Evolutionary conservation across 2,113 vertebrate species (phyloP), one percentile per base, ranked within the genome.

Genomic region (Crotalus viridis): DNA sequence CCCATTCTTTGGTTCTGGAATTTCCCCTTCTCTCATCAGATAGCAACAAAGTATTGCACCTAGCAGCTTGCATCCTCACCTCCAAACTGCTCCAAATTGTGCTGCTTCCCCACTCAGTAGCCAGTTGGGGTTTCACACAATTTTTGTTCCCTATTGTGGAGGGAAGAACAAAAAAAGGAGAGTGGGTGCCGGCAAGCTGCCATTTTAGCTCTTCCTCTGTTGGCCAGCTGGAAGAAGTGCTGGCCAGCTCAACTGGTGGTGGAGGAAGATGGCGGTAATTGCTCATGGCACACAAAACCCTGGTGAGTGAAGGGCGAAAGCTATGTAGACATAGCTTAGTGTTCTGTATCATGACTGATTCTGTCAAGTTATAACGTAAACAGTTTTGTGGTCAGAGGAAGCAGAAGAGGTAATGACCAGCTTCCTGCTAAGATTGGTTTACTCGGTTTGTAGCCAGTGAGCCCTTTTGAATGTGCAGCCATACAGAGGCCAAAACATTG

Each of bases 401-500:
- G 33, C 59, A 89, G 22, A 92, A n/a, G 52, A 2, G n/a, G 33
- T 26, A 17, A 28, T 33, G 33, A 33, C 5, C 21, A 85, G 10
- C 52, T 85, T 89, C 69, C 54, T 15, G 48, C 26, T 51, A 10
- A 3, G 56, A 8, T 87, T 91, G 5, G 10, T 89, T 54, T 28
- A 92, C 26, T 4, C 51, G 2, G 33, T 87, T 33, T 43, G 48
- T 28, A 48, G 5, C 9, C 9, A 9, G 39, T 0, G 8, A 26
- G 55, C 8, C 74, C 4, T 1, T 21, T 55, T 55, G 26, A 46
- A 69, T 54, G 24, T 22, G 4, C 51, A 88, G 92, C 94, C 92
- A 87, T 96, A 94, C 95, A 51, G 51, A 19, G 6, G 0, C 12
- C 26, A 26, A 46, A 39, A 85, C n/a, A 28, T 89, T 39, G 24